Evolutionary conservation across 2,113 vertebrate species (phyloP), one percentile per base, ranked within the genome.

Genomic region (Taurulus bubalis): DNA sequence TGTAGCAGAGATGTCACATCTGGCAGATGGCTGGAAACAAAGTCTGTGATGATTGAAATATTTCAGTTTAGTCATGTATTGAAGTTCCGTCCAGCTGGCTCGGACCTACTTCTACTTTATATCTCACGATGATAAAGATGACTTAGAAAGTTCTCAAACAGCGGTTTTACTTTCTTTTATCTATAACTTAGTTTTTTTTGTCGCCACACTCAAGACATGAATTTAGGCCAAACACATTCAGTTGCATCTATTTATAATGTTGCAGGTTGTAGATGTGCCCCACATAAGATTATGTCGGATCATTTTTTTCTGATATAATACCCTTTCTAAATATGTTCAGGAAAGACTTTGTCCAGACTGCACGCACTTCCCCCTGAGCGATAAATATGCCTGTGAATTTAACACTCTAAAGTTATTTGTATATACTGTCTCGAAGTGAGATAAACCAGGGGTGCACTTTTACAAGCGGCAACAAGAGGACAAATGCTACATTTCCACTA

Each of bases 351-450:
- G 75, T 91, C 84, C 85, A 87, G 84, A 85, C 75, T 71, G 30
- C 18, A 47, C 69, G 49, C 56, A 55, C 85, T 84, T 92, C 93
- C 88, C 87, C 68, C 79, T 30, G 24, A 63, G 79, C 8, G 3
- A 82, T 90, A 89, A 92, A 92, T 87, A 80, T 85, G 79, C 38
- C 87, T 51, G 32, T 72, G 64, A 85, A 85, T 92, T 84, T 74
- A 83, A 90, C 60, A 90, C 74, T 70, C 15, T 72, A 80, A 82
- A 85, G 75, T 90, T 49, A 90, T 85, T 60, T 40, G 72, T 69
- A 66, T 78, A 87, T 84, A 85, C 79, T 55, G 72, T 78, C 56
- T 68, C 58, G 53, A 38, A 42, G 53, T 68, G 89, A 92, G 34
- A 87, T 58, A 45, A 79, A 84, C 64, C 91, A 92, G 84, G 24